A percentile compares a stretch with the other conserved stretches of the same genome.
These are phyloP conservation scores for Helleia helle DNA, from an alignment of 2,888 invertebrate genomes.

Conservation along the genomic window DNA sequence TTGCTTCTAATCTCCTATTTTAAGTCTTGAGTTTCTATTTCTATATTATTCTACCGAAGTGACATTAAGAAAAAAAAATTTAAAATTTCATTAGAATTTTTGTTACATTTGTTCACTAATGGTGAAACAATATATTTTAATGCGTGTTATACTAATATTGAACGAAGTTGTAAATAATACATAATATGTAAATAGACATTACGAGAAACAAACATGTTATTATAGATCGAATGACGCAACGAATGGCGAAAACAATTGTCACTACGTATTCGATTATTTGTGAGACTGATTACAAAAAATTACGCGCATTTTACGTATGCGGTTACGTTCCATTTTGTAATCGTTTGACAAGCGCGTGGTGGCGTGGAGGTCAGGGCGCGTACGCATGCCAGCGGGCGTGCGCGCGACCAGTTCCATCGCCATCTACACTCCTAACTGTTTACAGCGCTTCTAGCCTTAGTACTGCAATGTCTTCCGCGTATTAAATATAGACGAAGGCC, in stretches of 20 bases:
- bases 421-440: slow-evolving; percentile 55
- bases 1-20: no score
- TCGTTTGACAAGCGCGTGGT: slow-evolving; percentile 21
- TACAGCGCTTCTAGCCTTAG: slow-evolving; percentile 48
- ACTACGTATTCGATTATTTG: background rate
- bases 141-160: no score
- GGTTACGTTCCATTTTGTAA: background rate
- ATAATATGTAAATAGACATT: background rate
- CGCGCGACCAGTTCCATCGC: slow-evolving; percentile 32
- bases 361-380: slow-evolving; percentile 33
- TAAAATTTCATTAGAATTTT: no score
- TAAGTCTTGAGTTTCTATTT: no score
- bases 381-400: slow-evolving; percentile 26
- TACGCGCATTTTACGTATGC: slow-evolving; percentile 2
- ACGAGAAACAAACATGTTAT: background rate
- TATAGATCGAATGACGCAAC: slow-evolving; percentile 15
- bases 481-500: slow-evolving; percentile 70
- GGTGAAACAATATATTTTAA: no score
- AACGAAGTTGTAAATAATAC: no score
- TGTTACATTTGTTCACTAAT: no score
- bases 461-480: slow-evolving; percentile 63
- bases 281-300: background rate
- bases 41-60: no score
- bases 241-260: background rate
- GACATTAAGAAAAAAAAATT: no score